Evolutionary conservation across 2,797 vertebrate genomes (phyloP).

Genomic region (Stomatorhinus walkeri): DNA sequence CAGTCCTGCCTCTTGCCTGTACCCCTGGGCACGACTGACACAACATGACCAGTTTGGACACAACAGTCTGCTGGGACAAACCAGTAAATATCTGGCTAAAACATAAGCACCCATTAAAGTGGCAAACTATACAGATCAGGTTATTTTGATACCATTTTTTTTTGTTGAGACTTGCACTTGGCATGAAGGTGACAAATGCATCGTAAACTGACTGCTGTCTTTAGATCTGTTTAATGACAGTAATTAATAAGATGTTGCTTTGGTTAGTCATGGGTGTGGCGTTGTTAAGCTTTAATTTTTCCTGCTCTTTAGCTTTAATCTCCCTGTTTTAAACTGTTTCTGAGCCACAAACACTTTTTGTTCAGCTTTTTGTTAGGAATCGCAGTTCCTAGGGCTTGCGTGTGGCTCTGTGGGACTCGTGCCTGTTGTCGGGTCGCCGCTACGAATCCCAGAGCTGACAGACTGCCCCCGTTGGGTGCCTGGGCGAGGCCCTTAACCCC

Average conservation of each 20-base stretch:
- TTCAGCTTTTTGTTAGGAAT: not conserved
- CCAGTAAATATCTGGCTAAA: too few species aligned
- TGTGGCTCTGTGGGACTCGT: not conserved
- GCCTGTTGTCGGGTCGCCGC: not conserved
- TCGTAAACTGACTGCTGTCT: not conserved
- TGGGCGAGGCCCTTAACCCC: not conserved
- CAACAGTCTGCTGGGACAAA: too few species aligned
- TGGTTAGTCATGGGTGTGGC: not conserved
- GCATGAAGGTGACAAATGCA: not conserved
- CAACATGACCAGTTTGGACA: too few species aligned
- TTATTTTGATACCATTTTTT: not conserved
- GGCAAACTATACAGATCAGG: too few species aligned
- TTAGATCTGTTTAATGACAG: not conserved
- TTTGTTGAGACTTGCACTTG: not conserved
- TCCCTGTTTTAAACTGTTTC: not conserved
- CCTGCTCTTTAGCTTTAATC: not conserved
- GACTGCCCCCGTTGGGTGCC: not conserved
- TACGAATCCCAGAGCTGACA: not conserved
- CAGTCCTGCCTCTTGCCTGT: not conserved
- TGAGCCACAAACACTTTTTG: not conserved
- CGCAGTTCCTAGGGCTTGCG: not conserved
- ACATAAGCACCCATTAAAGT: too few species aligned
- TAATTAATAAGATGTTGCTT: not conserved
- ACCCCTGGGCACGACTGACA: too few species aligned
- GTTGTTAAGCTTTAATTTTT: not conserved